Evolutionary conservation across 2,113 vertebrate species (phyloP).

Genomic region (Callopanchax toddi): DNA sequence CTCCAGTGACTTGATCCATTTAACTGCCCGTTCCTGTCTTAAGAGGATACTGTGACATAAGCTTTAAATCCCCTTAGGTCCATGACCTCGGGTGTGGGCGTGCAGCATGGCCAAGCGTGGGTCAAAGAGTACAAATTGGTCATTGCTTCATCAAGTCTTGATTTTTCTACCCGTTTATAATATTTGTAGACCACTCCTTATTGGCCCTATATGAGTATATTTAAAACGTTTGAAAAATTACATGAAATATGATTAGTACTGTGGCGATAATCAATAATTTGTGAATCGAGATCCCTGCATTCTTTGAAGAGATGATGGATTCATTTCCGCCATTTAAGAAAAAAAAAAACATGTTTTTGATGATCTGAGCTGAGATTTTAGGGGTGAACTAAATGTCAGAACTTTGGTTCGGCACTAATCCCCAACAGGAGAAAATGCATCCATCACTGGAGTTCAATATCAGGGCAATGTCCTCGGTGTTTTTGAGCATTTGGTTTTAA

Average conservation of each 20-base stretch:
- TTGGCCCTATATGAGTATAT: too few species aligned
- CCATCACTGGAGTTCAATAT: not conserved
- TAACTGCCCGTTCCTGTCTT: slow-evolving; percentile 70
- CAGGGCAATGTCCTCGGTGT: not conserved
- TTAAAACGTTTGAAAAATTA: too few species aligned
- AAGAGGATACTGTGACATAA: slow-evolving; percentile 74
- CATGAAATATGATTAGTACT: too few species aligned
- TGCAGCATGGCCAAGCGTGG: slow-evolving; percentile 10
- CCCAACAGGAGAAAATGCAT: not conserved
- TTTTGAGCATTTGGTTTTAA: not conserved
- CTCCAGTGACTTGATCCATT: slow-evolving; percentile 68
- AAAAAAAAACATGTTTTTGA: not conserved
- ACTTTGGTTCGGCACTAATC: not conserved
- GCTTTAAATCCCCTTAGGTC: slow-evolving; percentile 63
- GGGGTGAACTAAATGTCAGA: not conserved
- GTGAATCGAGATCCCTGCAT: too few species aligned
- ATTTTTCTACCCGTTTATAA: too few species aligned
- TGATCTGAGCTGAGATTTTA: not conserved
- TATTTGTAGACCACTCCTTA: too few species aligned
- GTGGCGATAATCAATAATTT: too few species aligned
- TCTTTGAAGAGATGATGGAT: not conserved
- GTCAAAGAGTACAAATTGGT: slow-evolving; percentile 5
- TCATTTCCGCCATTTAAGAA: too few species aligned
- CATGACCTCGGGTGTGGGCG: slow-evolving; percentile 20
- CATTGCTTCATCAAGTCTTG: not conserved